Evolutionary conservation across 2,888 invertebrate genomes (phyloP), one percentile per base, ranked within the genome.

Genomic region (Mythimna lalbum): DNA sequence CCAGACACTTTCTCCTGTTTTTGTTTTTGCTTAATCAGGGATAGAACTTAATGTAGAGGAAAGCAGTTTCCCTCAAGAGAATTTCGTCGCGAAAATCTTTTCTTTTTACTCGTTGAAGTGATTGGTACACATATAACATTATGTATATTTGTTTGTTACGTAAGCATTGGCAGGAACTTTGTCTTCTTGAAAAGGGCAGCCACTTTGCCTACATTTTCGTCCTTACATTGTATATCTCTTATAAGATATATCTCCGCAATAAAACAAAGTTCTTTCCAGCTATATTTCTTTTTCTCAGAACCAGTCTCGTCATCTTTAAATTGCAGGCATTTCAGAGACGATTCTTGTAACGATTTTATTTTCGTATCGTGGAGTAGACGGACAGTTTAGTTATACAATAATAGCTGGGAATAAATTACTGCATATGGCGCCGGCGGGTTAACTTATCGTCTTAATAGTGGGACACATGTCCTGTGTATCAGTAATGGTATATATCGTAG

Each of bases 381-480:
- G 55, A 69, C 57, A 69, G 71, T 80, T 76, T 73, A 65, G 82
- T 80, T 76, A 70, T 63, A 84, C 65, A 80, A 76, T 80, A 78
- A 82, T 85, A 73, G 73, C 73, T 79, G 67, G 62, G 76, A 83
- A 78, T 84, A 83, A 85, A 88, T 86, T 78, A 86, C 78, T 81
- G 79, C 85, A 84, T 69, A 85, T 89, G 91, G 90, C 91, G 92
- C 92, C 92, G 89, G 69, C 83, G 77, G 82, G 85, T 83, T 84
- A 86, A 88, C 86, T 92, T 91, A 92, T 93, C 90, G 83, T 72
- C 85, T 85, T 87, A 87, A 91, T 89, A 88, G 87, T 87, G 84
- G 88, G 87, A 87, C 90, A 88, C 84, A 87, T 87, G 87, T 88
- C 87, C 86, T 81, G 85, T 77, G 73, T 86, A 86, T 87, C 85